Base-by-base conservation (phyloP, 92 coral and sea anemone genomes). In the Porites rus region DNA sequence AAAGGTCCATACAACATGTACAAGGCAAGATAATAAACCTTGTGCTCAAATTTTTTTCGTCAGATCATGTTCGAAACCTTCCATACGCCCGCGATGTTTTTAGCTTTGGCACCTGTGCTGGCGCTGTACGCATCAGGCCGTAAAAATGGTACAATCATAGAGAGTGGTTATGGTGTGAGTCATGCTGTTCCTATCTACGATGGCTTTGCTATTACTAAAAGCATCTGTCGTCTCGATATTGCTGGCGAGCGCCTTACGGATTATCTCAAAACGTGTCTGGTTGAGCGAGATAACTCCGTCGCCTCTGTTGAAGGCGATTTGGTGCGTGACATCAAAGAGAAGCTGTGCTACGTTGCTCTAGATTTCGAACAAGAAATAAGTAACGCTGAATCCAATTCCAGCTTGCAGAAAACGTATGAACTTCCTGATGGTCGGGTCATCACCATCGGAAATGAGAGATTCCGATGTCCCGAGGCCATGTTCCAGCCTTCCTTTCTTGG, bases 401-500 rank as follows among this genome's bases (percentile, higher is more conserved):
- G 96, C 69, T 77, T 96, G 81, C 96, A 96, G 60, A 83, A 51
- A 50, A 83, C 65, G 54, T 83, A 96, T 67, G 96, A 90, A 87
- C 90, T 96, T 38, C 98, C 98, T 12, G 98, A 96, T 62, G 98
- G 98, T 1, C 98, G 91, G 77, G 92, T 89, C 51, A 89, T 96
- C 90, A 96, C 98, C 91, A 91, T 96, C 84, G 95, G 98, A 69
- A 89, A 91, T 79, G 98, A 96, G 93, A 52, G 99, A 65, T 91
- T 94, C 94, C 84, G 99, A 59, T 96, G 99, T 61, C 99, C 99
- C 0, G 99, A 96, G 80, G 95, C 96, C 0, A 71, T 96, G 61
- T 92, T 94, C 76, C 98, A 94, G 75, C 98, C 96, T 17, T 91
- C 96, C 17, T 88, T 85, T 63, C 81, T 93, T 43, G 98, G 93